Conservation (phyloP, 1,140 invertebrate species). For the Drosophila ironensis region DNA sequence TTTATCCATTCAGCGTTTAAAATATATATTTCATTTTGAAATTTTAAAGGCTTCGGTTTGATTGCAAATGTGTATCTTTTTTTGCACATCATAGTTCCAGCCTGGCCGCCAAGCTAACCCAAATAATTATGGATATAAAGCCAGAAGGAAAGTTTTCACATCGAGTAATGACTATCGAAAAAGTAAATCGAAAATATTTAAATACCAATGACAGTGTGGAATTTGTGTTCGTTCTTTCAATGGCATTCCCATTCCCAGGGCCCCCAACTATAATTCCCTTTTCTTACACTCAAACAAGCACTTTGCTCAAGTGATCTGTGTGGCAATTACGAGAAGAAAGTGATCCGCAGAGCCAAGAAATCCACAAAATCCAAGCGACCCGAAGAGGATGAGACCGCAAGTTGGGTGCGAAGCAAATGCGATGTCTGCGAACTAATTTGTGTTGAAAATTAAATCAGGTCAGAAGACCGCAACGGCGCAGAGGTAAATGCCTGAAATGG, state of each 20-base stretch:
- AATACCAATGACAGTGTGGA: slow-evolving; percentile 34
- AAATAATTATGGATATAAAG: neutral
- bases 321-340: slow-evolving; percentile 43
- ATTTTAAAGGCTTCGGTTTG: too few species aligned
- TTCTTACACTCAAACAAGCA: slow-evolving; percentile 20
- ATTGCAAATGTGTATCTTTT: too few species aligned
- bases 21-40: too few species aligned
- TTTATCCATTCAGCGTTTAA: too few species aligned
- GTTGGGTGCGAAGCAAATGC: slow-evolving; percentile 48
- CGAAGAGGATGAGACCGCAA: slow-evolving; percentile 58
- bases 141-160: neutral
- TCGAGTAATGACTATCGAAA: neutral
- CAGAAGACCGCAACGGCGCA: slow-evolving; percentile 37
- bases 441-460: slow-evolving; percentile 60
- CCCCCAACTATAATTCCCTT: slow-evolving; percentile 1
- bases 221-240: slow-evolving; percentile 9
- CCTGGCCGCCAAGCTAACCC: too few species aligned
- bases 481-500: slow-evolving; percentile 68
- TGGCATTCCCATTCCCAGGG: neutral
- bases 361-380: too few species aligned
- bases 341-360: slow-evolving; percentile 3
- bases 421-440: slow-evolving; percentile 50
- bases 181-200: neutral
- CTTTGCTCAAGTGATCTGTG: slow-evolving; percentile 24
- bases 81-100: too few species aligned